Evolutionary conservation across 2,888 invertebrate genomes (phyloP), one percentile per base, ranked within the genome.

Genomic region (Lutraria lutraria): DNA sequence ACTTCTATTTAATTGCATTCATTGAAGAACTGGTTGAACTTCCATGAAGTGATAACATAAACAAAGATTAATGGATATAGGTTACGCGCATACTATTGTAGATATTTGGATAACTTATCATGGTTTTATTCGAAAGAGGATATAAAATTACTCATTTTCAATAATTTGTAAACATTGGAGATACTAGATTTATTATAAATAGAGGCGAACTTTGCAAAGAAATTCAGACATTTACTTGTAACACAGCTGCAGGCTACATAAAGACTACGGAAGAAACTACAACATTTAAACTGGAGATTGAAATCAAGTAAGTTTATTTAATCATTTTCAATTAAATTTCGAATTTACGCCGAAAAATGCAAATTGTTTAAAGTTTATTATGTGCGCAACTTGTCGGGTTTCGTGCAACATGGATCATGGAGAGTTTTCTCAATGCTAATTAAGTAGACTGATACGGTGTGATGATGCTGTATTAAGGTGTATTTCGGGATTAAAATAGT

Each of bases 141-240:
- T 72, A 81, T 31, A 60, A 12, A 82, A 29, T 81, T 68, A 87
- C 85, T 80, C 79, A 80, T 80, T 80, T 43, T 60, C 53, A 56
- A 72, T 54, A 85, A 29, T 83, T 83, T 80, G 85, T 80, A 80
- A 85, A 80, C 60, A 80, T 60, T 79, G 21, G 19, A 60, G 85
- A 76, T 85, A 85, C 52, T 3, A n/a, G 16, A 31, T 84, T 56
- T 80, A 80, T 80, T 85, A 85, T 80, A 85, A 85, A 85, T 34
- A 76, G 15, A 34, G 76, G 10, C 16, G 6, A 19, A 31, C 15
- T 76, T 19, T 34, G 31, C 76, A 76, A 13, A 34, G 76, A 76
- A 76, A 34, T 8, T 76, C 76, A 72, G 25, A 72, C 72, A 19
- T 34, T 34, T 34, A 34, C 76, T 16, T 8, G 0, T 16, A 76